Percentiles rank a stretch among this genome's conserved stretches.
These are phyloP conservation scores for Cyprinella venusta DNA, from an alignment of 2,797 vertebrate species.

Conservation along the genomic window DNA sequence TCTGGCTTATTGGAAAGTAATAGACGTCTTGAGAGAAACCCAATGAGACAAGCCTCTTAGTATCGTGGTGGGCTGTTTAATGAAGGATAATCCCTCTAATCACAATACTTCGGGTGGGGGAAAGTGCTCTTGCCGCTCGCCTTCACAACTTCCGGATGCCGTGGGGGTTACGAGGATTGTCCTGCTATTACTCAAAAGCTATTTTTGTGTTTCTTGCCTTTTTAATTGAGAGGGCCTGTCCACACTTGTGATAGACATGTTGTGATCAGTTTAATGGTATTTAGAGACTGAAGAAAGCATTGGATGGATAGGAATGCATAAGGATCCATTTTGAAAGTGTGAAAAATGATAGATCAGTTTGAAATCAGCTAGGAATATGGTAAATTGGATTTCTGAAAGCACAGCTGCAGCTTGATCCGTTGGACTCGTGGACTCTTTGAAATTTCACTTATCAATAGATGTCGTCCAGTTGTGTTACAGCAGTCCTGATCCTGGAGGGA, in stretches of 20 bases:
- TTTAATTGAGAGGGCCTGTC: constrained; percentile 16
- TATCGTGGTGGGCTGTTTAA: constrained; percentile 47
- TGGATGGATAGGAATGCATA: background rate
- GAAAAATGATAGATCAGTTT: constrained; percentile 5
- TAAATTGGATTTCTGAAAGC: background rate
- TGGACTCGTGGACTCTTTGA: background rate
- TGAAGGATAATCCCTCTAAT: constrained; percentile 55
- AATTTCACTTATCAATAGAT: background rate
- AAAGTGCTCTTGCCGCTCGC: constrained; percentile 10
- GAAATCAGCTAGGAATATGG: background rate
- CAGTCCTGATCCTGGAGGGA: background rate
- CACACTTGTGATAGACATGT: background rate
- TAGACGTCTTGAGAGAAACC: constrained; percentile 26
- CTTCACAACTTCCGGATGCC: constrained; percentile 16
- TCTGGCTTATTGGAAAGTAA: constrained; percentile 18
- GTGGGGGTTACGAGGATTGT: constrained; percentile 1
- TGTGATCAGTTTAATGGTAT: background rate
- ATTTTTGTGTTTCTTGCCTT: background rate
- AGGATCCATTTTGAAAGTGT: background rate
- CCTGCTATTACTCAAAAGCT: background rate
- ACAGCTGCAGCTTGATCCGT: background rate
- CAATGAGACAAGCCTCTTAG: constrained; percentile 41
- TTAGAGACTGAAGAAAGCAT: background rate
- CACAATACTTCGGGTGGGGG: constrained; percentile 25
- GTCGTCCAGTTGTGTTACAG: background rate